Percentiles rank a stretch among this genome's conserved stretches.
phyloP scores from a whole-genome alignment of 2,113 vertebrate genomes.

The Cettia cetti region DNA sequence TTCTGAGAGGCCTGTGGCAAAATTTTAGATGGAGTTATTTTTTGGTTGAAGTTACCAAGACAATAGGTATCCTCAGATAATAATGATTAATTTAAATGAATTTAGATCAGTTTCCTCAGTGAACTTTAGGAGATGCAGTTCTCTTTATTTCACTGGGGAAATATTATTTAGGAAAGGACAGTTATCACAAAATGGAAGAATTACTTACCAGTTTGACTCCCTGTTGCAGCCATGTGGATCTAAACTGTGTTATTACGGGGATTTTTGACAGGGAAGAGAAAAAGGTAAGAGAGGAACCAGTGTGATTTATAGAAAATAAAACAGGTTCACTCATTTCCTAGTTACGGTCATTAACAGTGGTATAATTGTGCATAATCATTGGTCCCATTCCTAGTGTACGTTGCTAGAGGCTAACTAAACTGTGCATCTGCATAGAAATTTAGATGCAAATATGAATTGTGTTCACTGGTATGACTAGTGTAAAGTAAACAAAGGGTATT shows the following conservation, averaged over 20 bases:
- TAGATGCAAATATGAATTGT: slow-evolving; percentile 50
- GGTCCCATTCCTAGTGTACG: slow-evolving; percentile 10
- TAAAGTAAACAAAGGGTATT: slow-evolving; percentile 51
- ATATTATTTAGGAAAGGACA: neutral
- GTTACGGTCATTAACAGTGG: neutral
- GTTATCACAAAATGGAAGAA: neutral
- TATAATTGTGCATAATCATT: slow-evolving; percentile 26
- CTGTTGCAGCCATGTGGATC: neutral
- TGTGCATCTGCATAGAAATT: slow-evolving; percentile 49
- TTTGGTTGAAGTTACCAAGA: neutral
- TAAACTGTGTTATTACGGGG: neutral
- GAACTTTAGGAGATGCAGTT: neutral
- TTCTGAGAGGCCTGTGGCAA: neutral
- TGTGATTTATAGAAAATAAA: neutral
- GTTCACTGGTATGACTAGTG: slow-evolving; percentile 35
- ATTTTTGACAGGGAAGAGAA: neutral
- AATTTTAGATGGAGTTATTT: neutral
- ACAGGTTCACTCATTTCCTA: neutral
- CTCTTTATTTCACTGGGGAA: neutral
- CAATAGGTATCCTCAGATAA: neutral
- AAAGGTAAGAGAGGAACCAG: neutral
- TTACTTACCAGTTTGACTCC: neutral
- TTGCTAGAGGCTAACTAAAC: slow-evolving; percentile 17
- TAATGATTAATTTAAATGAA: neutral
- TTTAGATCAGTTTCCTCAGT: neutral